phyloP scores from a whole-genome alignment of 2,888 invertebrate species.

The Heliothis peltigera region DNA sequence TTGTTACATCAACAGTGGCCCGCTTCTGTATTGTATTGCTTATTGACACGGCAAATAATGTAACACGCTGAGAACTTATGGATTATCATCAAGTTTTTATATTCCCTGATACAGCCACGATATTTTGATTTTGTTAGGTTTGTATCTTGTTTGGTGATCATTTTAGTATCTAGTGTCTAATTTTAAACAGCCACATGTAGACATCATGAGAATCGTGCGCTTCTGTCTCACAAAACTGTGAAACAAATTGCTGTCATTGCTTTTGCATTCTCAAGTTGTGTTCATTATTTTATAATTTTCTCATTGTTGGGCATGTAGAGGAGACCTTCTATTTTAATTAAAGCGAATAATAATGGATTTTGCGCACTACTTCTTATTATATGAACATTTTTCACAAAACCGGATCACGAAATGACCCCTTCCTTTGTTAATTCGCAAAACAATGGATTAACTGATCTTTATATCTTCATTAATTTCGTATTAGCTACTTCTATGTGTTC shows the following conservation, averaged over 20 bases:
- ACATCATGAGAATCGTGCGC: conserved; percentile 16
- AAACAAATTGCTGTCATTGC: conserved; percentile 48
- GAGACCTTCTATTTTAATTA: conserved; percentile 27
- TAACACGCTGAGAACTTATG: conserved; percentile 8
- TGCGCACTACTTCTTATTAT: conserved; percentile 18
- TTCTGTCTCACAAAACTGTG: conserved; percentile 52
- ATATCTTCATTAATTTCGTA: conserved; percentile 46
- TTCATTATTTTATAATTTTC: conserved; percentile 46
- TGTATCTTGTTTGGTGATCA: conserved; percentile 4
- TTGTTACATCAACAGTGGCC: conserved; percentile 24
- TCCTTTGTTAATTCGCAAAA: conserved; percentile 46
- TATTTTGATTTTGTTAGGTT: conserved; percentile 7
- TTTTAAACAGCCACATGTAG: conserved; percentile 29
- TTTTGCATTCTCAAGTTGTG: conserved; percentile 23
- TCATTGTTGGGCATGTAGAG: conserved; percentile 32
- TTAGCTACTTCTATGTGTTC: conserved; percentile 48
- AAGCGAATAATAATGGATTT: conserved; percentile 15
- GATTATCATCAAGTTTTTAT: not conserved
- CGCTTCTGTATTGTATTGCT: conserved; percentile 35
- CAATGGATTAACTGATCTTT: conserved; percentile 54
- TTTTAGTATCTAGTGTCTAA: conserved; percentile 44
- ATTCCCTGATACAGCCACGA: not conserved
- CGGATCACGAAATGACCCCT: conserved; percentile 50
- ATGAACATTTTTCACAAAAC: conserved; percentile 32
- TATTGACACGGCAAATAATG: conserved; percentile 42